Conservation (phyloP, 2,113 vertebrate genomes). For the Vidua chalybeata region DNA sequence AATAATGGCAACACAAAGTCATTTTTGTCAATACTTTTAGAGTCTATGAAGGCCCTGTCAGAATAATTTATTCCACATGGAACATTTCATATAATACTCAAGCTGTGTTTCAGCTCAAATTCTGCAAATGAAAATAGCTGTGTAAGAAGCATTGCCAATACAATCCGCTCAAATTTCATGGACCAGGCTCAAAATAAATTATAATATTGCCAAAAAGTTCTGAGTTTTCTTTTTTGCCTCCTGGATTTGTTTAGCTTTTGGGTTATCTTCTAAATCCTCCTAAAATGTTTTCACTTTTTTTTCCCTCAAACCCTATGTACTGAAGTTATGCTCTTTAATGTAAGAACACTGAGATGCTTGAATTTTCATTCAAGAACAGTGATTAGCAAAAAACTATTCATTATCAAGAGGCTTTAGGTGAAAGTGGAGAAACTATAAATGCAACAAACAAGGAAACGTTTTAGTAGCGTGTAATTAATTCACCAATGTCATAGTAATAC, state of each 20-base stretch:
- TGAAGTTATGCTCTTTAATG: not conserved
- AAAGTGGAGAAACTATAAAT: not conserved
- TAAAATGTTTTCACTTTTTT: not conserved
- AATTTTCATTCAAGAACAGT: not conserved
- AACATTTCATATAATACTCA: not conserved
- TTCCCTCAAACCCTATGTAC: not conserved
- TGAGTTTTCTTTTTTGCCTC: not conserved
- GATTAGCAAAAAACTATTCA: not conserved
- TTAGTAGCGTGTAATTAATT: not conserved
- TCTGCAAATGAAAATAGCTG: not conserved
- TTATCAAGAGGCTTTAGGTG: not conserved
- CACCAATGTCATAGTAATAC: not conserved
- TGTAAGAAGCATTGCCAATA: not conserved
- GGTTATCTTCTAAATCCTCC: rapidly evolving
- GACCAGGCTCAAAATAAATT: not conserved
- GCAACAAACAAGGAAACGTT: not conserved
- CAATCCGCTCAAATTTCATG: not conserved
- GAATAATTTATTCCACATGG: not conserved
- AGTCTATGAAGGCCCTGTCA: not conserved
- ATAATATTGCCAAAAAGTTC: not conserved
- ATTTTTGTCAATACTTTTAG: not conserved
- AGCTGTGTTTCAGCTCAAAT: not conserved
- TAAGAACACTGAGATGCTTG: not conserved
- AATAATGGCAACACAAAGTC: not conserved
- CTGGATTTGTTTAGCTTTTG: not conserved